Evolutionary conservation across 2,888 invertebrate genomes (phyloP).

Genomic region (Cephus sareptanus): DNA sequence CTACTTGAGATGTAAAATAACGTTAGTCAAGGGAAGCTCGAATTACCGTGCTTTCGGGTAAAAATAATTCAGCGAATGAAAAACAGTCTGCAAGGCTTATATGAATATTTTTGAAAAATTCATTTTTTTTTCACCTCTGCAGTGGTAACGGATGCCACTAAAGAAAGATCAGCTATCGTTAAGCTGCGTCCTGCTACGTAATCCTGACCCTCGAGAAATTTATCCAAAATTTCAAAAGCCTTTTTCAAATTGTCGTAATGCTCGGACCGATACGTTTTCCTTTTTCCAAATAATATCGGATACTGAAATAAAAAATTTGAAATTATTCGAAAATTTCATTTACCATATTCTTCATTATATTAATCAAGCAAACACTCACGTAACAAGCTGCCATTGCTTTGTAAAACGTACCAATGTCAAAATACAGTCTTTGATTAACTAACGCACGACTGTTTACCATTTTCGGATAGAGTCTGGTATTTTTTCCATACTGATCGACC

Average conservation of each 20-base stretch:
- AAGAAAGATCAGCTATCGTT: constrained; percentile 56
- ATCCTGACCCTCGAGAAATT: constrained; percentile 53
- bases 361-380: constrained; percentile 67
- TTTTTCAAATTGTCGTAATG: constrained; percentile 37
- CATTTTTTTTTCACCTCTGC: constrained; percentile 40
- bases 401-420: constrained; percentile 63
- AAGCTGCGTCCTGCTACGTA: constrained; percentile 52
- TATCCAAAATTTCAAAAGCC: constrained; percentile 47
- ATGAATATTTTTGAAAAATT: background rate
- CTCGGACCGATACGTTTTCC: constrained; percentile 32
- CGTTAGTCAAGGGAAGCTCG: background rate
- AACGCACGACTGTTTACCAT: constrained; percentile 61
- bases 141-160: constrained; percentile 49
- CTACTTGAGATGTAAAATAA: background rate
- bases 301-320: constrained; percentile 36
- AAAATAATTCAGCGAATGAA: background rate
- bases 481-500: constrained; percentile 65
- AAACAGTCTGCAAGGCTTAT: background rate
- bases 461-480: constrained; percentile 64
- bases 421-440: constrained; percentile 64
- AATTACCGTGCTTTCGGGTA: background rate
- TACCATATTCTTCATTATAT: background rate
- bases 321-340: background rate
- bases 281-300: constrained; percentile 37
- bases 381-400: constrained; percentile 50